Evolutionary conservation across 2,113 vertebrate genomes (phyloP), one percentile per base, ranked within the genome.

Genomic region (Tragelaphus strepsiceros): DNA sequence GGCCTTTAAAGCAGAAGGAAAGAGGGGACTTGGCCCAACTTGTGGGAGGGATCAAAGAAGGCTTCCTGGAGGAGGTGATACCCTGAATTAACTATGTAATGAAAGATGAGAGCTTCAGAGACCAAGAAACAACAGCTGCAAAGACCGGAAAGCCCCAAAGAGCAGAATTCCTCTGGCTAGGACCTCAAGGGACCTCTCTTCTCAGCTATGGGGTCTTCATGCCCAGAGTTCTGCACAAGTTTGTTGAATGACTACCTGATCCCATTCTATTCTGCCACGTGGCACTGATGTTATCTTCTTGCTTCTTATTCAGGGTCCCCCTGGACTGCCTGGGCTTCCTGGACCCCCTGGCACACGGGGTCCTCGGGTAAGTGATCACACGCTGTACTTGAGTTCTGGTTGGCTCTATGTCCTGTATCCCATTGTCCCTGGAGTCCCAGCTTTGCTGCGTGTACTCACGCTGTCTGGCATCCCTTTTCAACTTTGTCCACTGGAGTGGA

Each of bases 271-370:
- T 26, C 5, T 58, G 21, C 64, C 26, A 6, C 17, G 26, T n/a
- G 35, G 51, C 17, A n/a, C 32, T 94, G 30, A 97, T 1, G 1
- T 26, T 85, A 2, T 93, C 39, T 86, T 92, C 86, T 97, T 97
- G 94, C 26, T 97, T 98, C 98, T 88, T 98, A 84, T 67, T 64
- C 95, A 99, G 99, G 99, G 99, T 97, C 99, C 99, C 61, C 99
- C 99, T 85, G 99, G 99, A 98, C 99, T 99, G 95, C 99, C 99
- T 2, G 99, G 99, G 87, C 99, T 99, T 97, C 98, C 99, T 98
- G 99, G 99, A 97, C 98, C 98, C 94, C 98, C 99, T 56, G 99
- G 99, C 91, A 99, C 99, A 98, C 99, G 99, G 98, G 99, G 99
- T 39, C 99, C 99, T 91, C 98, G 99, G 99, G 99, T 99, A 99